Evolutionary conservation across 2,888 invertebrate genomes (phyloP).

Genomic region (Ophion costatus): DNA sequence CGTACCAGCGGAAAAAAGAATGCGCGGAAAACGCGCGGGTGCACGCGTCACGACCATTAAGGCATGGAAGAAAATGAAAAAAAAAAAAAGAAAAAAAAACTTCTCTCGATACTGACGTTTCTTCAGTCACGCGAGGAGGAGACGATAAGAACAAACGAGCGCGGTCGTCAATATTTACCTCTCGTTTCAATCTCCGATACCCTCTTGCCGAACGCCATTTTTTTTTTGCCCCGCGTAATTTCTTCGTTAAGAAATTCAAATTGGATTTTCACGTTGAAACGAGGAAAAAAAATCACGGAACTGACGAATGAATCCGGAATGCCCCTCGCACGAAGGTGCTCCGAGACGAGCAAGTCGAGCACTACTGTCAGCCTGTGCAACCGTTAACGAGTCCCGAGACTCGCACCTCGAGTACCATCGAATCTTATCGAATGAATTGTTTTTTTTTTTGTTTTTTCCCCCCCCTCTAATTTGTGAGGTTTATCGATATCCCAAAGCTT

Average conservation of each 20-base stretch:
- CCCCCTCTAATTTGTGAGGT: conserved; percentile 17
- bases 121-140: too few species aligned
- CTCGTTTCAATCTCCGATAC: background rate
- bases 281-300: conserved; percentile 6
- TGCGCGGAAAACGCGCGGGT: too few species aligned
- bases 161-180: conserved; percentile 13
- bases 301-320: background rate
- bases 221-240: background rate
- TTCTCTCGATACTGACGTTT: background rate
- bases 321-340: conserved; percentile 10
- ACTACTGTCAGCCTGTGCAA: conserved; percentile 17
- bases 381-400: conserved; percentile 4
- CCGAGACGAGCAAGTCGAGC: conserved; percentile 7
- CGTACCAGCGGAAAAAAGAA: too few species aligned
- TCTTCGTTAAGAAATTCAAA: background rate
- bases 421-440: conserved; percentile 53
- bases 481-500: conserved; percentile 37
- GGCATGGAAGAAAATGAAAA: background rate
- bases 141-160: background rate
- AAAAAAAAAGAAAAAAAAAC: background rate
- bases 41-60: too few species aligned
- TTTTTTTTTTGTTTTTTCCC: conserved; percentile 9
- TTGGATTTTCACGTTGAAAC: background rate
- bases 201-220: background rate
- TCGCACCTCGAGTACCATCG: background rate